Base-by-base conservation (phyloP, 1,140 invertebrate species). In the Caenorhabditis latens region DNA sequence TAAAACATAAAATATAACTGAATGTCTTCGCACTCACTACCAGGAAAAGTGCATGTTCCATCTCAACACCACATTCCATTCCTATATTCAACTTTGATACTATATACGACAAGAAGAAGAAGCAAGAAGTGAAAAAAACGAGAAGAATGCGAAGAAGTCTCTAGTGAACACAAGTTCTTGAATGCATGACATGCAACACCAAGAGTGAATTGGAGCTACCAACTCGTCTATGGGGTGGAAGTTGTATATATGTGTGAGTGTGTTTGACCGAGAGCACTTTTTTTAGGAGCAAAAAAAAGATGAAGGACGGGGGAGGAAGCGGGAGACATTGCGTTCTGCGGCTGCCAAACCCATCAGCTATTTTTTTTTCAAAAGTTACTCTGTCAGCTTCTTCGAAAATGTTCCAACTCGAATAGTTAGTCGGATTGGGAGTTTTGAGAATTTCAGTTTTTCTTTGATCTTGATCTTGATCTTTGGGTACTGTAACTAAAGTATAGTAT, bases 191-290 rank as follows among this genome's bases (percentile, higher is more conserved):
- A 79, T 79, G 71, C 71, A 79, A 79, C 71, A 79, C 71, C 71
- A 79, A 79, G 71, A 79, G 71, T 79, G 71, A 79, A 79, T 79
- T 79, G 71, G 71, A 46, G 71, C 19, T 50, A 79, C 71, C 71
- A 79, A 79, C 9, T 13, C 11, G 19, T 43, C 67, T 71, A 43
- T 71, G 71, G 71, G 46, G 46, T 79, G 46, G 71, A 79, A 79
- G 71, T 79, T 79, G 71, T 79, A 79, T 79, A 79, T 79, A 79
- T 79, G 71, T 79, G 71, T 79, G 71, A 79, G 71, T 79, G 71
- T 79, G 71, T 79, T 79, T 79, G 71, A 79, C 71, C 71, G 71
- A 79, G 71, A 79, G 71, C 71, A 79, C 71, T 71, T 71, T 65
- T n/a, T 71, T 71, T 50, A 50, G 71, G 46, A 50, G 46, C 43